These are phyloP conservation scores for Apogon talboti DNA, from an alignment of 2,797 vertebrate species.

Conservation along the genomic window DNA sequence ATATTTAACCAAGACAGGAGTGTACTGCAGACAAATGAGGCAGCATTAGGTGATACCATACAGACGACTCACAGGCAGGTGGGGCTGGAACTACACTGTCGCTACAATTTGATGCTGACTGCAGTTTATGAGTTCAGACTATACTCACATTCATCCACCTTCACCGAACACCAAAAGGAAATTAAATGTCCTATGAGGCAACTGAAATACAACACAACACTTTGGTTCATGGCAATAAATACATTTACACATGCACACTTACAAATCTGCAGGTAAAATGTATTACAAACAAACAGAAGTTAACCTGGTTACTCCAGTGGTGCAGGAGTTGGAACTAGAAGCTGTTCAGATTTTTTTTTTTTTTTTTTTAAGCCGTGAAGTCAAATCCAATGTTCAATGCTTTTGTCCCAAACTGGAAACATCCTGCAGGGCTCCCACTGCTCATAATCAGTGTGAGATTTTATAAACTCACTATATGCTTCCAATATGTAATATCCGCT, in stretches of 20 bases:
- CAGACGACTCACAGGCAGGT: constrained; percentile 41
- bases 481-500: constrained; percentile 81
- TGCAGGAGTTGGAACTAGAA: neutral
- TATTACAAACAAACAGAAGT: neutral
- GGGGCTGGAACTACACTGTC: constrained; percentile 38
- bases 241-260: constrained; percentile 3
- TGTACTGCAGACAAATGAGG: neutral
- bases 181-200: constrained; percentile 27
- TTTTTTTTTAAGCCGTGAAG: constrained; percentile 8
- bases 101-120: constrained; percentile 59
- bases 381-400: constrained; percentile 9
- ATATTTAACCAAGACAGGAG: constrained; percentile 10
- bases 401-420: constrained; percentile 27
- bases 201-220: neutral
- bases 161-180: constrained; percentile 35
- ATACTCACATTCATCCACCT: constrained; percentile 51
- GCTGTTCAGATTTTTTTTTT: no score
- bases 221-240: constrained; percentile 10
- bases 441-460: constrained; percentile 74
- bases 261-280: constrained; percentile 1
- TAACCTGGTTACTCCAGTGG: neutral
- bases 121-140: constrained; percentile 72
- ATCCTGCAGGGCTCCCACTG: constrained; percentile 44
- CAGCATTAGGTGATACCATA: constrained; percentile 8
- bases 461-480: constrained; percentile 73